Evolutionary conservation across 1,140 invertebrate genomes (phyloP).

Genomic region (Adoxophyes honmai): DNA sequence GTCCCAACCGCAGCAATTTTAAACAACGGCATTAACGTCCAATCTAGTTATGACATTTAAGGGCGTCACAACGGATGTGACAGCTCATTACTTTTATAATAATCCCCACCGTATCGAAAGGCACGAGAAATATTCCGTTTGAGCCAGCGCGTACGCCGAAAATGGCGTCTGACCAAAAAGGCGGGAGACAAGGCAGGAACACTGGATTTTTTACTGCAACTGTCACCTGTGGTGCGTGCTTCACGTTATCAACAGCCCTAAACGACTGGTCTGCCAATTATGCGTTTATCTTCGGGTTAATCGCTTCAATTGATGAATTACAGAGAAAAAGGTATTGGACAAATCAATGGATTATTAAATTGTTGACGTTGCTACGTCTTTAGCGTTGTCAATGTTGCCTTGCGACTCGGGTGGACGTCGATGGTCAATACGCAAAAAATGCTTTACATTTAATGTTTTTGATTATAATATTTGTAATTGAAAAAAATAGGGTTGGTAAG

Average conservation of each 20-base stretch:
- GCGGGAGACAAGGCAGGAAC: slow-evolving; percentile 31
- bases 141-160: slow-evolving; percentile 14
- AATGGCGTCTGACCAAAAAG: slow-evolving; percentile 30
- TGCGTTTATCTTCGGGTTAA: neutral
- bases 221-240: slow-evolving; percentile 38
- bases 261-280: neutral
- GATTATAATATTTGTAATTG: no score
- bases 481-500: no score
- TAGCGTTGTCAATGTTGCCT: no score
- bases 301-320: slow-evolving; percentile 7
- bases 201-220: slow-evolving; percentile 32
- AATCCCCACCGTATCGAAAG: neutral
- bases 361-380: no score
- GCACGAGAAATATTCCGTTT: no score
- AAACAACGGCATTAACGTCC: no score
- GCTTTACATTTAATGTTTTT: no score
- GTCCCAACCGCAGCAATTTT: no score
- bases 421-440: no score
- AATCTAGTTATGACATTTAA: slow-evolving; percentile 24
- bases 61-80: slow-evolving; percentile 36
- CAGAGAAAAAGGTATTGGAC: neutral
- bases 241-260: slow-evolving; percentile 16
- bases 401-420: no score
- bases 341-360: slow-evolving; percentile 4
- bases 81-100: slow-evolving; percentile 39